These are phyloP conservation scores for Drosophila mulleri DNA, from an alignment of 2,888 invertebrate genomes.

Conservation along the genomic window DNA sequence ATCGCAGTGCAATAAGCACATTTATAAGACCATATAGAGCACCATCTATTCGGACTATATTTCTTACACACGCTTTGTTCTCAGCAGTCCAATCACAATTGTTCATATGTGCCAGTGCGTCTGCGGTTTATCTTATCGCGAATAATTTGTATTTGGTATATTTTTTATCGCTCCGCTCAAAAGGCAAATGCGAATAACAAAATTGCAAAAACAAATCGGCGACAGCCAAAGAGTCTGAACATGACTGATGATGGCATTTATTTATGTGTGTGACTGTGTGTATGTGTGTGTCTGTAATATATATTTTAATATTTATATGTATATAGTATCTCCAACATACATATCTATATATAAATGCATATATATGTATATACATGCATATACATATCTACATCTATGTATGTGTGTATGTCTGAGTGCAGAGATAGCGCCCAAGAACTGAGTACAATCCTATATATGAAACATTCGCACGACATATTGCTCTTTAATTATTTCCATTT, in stretches of 20 bases:
- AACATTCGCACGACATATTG: constrained; percentile 66
- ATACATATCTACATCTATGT: constrained; percentile 6
- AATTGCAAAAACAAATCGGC: constrained; percentile 43
- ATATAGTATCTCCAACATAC: constrained; percentile 8
- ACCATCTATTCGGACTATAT: constrained; percentile 9
- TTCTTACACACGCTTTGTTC: constrained; percentile 11
- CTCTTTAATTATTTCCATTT: constrained; percentile 73
- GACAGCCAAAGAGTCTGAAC: constrained; percentile 58
- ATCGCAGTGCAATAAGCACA: neutral
- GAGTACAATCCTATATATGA: constrained; percentile 30
- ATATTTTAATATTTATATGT: constrained; percentile 9
- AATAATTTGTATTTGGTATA: constrained; percentile 60
- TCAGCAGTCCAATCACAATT: constrained; percentile 34
- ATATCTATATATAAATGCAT: neutral
- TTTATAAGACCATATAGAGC: neutral
- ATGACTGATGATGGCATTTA: constrained; percentile 60
- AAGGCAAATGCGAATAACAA: constrained; percentile 63
- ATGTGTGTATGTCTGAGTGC: constrained; percentile 18
- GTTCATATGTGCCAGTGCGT: constrained; percentile 29
- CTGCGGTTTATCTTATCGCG: constrained; percentile 66
- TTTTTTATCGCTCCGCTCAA: constrained; percentile 70
- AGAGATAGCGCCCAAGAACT: constrained; percentile 51
- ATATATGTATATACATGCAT: neutral
- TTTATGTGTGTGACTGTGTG: constrained; percentile 20
- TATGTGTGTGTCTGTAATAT: constrained; percentile 23